These are phyloP conservation scores for Sterna hirundo DNA, from an alignment of 2,113 vertebrate genomes.

Conservation along the genomic window DNA sequence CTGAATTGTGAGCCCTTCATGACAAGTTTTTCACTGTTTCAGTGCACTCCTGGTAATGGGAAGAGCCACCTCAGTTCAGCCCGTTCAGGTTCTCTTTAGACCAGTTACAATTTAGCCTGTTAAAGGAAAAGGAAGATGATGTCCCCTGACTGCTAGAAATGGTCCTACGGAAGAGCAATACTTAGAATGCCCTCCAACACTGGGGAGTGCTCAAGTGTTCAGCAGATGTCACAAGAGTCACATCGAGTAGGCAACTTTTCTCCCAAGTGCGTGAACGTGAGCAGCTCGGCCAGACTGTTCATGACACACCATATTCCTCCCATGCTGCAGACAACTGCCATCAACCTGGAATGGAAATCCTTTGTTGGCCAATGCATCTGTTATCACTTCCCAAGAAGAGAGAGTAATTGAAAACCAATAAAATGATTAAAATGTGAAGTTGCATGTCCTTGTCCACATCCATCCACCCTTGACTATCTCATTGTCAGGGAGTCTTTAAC, in stretches of 20 bases:
- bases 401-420: neutral
- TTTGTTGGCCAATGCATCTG: neutral
- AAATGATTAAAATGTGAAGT: neutral
- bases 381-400: neutral
- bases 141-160: neutral
- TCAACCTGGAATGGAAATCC: neutral
- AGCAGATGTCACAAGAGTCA: neutral
- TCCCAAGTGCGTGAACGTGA: neutral
- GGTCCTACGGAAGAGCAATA: neutral
- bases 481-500: neutral
- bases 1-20: neutral
- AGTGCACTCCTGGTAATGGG: neutral
- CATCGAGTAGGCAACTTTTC: neutral
- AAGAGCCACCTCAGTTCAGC: neutral
- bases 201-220: neutral
- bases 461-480: neutral
- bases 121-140: neutral
- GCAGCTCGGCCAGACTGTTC: neutral
- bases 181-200: neutral
- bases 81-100: neutral
- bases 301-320: neutral
- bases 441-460: neutral
- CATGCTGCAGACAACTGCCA: neutral
- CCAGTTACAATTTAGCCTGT: neutral
- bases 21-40: neutral